Evolutionary conservation across 2,797 vertebrate genomes (phyloP).

Genomic region (Thalassophryne amazonica): DNA sequence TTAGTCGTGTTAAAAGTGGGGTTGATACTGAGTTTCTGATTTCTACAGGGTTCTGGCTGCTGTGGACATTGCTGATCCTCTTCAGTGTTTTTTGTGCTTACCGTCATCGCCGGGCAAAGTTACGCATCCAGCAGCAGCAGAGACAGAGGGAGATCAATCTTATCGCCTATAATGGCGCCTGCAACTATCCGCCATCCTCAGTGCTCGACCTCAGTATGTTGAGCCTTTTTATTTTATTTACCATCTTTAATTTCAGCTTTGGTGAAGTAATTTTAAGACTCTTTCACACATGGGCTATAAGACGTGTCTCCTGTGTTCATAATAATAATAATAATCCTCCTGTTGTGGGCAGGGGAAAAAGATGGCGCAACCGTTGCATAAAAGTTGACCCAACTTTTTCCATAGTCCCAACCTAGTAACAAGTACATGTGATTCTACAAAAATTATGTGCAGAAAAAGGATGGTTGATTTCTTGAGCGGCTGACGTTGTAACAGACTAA

Average conservation of each 20-base stretch:
- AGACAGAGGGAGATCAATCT: conserved; percentile 94
- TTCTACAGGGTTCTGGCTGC: conserved; percentile 90
- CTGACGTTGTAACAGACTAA: too few species aligned
- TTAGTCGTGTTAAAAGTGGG: not conserved
- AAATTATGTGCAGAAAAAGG: too few species aligned
- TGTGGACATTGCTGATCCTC: conserved; percentile 91
- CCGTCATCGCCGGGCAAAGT: conserved; percentile 89
- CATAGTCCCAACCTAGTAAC: too few species aligned
- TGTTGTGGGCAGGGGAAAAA: too few species aligned
- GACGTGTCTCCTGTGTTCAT: too few species aligned
- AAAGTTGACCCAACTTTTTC: too few species aligned
- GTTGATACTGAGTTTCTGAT: conserved; percentile 12
- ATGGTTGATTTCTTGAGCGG: too few species aligned
- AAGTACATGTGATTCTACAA: too few species aligned
- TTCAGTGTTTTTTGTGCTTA: conserved; percentile 94
- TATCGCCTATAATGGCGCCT: conserved; percentile 90
- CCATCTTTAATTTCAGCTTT: not conserved
- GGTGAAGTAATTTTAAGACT: not conserved
- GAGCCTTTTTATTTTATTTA: not conserved
- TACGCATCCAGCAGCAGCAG: conserved; percentile 91
- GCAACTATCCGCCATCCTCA: conserved; percentile 83
- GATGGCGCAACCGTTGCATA: too few species aligned
- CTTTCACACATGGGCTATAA: too few species aligned
- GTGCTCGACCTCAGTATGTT: conserved; percentile 85
- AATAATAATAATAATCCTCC: too few species aligned